Conservation (phyloP, 2,888 invertebrate genomes). For the Caenorhabditis sp. region DNA sequence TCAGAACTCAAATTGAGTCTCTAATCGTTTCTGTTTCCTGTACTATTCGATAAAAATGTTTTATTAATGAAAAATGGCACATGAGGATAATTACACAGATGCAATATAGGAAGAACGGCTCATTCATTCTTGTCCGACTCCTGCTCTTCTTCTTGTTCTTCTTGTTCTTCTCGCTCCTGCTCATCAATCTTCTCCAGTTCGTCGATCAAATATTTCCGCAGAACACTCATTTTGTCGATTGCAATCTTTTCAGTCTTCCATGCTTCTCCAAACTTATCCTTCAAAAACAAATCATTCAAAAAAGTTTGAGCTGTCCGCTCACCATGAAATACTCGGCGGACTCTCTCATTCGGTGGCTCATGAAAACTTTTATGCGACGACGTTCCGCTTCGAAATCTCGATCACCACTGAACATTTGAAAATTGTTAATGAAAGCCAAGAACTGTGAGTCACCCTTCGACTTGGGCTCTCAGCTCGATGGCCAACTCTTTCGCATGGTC, state of each 20-base stretch:
- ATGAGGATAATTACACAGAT: neutral
- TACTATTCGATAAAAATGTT: neutral
- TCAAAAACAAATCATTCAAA: neutral
- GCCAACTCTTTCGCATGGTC: slow-evolving; percentile 76
- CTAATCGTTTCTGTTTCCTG: neutral
- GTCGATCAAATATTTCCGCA: slow-evolving; percentile 29
- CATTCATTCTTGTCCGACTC: too few species aligned
- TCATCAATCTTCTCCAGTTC: slow-evolving; percentile 32
- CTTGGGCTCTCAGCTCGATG: slow-evolving; percentile 31
- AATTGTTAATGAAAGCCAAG: neutral
- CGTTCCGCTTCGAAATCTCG: slow-evolving; percentile 34
- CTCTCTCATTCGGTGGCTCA: slow-evolving; percentile 31
- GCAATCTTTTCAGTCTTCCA: slow-evolving; percentile 29
- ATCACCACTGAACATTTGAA: slow-evolving; percentile 1
- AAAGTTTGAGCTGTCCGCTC: neutral
- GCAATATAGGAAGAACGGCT: too few species aligned
- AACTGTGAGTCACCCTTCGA: slow-evolving; percentile 12
- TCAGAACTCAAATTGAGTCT: slow-evolving; percentile 37
- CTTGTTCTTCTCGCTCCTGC: slow-evolving; percentile 11
- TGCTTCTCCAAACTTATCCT: slow-evolving; percentile 10
- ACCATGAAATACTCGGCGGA: slow-evolving; percentile 40
- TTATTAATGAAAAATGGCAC: neutral
- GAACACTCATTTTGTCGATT: slow-evolving; percentile 25
- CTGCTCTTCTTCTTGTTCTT: neutral
- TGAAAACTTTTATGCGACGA: slow-evolving; percentile 28